Evolutionary conservation across 2,888 invertebrate species (phyloP).

Genomic region (Furcula furcula): DNA sequence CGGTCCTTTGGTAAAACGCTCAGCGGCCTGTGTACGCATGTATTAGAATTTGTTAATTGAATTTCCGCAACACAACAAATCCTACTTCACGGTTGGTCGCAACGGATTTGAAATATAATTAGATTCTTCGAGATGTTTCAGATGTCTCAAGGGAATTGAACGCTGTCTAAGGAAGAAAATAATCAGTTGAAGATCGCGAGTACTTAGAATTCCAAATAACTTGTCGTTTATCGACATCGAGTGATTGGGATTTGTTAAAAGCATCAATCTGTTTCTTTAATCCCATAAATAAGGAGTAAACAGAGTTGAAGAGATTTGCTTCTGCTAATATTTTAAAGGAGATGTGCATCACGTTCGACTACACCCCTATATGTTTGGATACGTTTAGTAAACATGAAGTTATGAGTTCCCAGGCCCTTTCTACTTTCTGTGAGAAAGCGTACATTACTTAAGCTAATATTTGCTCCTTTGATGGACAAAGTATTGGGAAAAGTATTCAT

Average conservation of each 20-base stretch:
- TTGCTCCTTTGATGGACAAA: too few species aligned
- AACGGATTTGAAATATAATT: conserved; percentile 32
- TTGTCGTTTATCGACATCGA: neutral
- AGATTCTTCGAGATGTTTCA: conserved; percentile 13
- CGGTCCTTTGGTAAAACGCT: conserved; percentile 19
- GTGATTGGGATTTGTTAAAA: conserved; percentile 16
- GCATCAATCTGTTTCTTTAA: conserved; percentile 38
- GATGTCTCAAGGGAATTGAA: conserved; percentile 12
- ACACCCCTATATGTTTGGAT: conserved; percentile 30
- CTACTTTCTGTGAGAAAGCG: too few species aligned
- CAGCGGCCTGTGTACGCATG: conserved; percentile 18
- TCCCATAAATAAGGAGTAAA: conserved; percentile 26
- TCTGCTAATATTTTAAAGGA: conserved; percentile 36
- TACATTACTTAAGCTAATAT: too few species aligned
- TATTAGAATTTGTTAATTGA: conserved; percentile 39
- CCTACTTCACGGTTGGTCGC: conserved; percentile 27
- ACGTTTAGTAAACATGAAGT: conserved; percentile 56
- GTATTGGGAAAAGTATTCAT: too few species aligned
- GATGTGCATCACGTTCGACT: conserved; percentile 32
- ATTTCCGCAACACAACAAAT: conserved; percentile 38
- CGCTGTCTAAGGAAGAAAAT: conserved; percentile 16
- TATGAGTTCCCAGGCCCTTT: conserved; percentile 30
- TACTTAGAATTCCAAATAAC: neutral
- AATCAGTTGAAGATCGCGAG: conserved; percentile 23
- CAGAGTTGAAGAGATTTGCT: conserved; percentile 20